Percentiles rank a stretch among this genome's conserved stretches.
Evolutionary conservation across 1,140 invertebrate genomes (phyloP).

Genomic region (Formica selysi): DNA sequence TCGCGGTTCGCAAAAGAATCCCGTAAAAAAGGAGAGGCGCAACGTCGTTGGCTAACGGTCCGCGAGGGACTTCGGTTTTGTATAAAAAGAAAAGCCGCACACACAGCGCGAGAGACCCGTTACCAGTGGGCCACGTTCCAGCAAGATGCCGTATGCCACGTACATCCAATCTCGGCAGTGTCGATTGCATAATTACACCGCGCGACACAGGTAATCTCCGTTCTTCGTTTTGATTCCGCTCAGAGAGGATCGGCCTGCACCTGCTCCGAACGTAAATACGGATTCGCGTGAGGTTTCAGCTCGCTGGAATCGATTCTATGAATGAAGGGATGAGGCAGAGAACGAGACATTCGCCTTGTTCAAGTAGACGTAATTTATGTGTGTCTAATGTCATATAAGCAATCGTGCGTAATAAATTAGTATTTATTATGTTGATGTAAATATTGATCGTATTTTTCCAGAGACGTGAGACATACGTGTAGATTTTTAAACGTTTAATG

Average conservation of each 20-base stretch:
- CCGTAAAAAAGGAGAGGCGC: neutral
- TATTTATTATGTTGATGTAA: neutral
- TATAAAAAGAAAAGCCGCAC: slow-evolving; percentile 77
- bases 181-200: slow-evolving; percentile 71
- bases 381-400: neutral
- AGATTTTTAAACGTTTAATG: neutral
- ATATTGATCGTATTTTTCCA: neutral
- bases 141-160: slow-evolving; percentile 52
- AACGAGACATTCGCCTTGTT: slow-evolving; percentile 44
- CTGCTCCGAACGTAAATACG: slow-evolving; percentile 54
- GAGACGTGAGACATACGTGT: neutral
- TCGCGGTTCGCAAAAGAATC: slow-evolving; percentile 5
- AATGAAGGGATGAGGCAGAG: slow-evolving; percentile 60
- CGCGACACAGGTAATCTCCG: slow-evolving; percentile 25
- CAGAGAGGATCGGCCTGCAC: neutral
- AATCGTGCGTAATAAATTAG: neutral
- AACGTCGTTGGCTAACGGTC: slow-evolving; percentile 79
- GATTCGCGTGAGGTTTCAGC: slow-evolving; percentile 14
- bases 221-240: slow-evolving; percentile 20
- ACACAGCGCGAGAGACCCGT: slow-evolving; percentile 77
- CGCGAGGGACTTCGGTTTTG: slow-evolving; percentile 79
- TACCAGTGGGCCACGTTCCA: slow-evolving; percentile 79
- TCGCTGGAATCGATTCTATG: slow-evolving; percentile 60
- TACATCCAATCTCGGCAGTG: slow-evolving; percentile 28
- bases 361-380: neutral